Evolutionary conservation across 2,888 invertebrate species (phyloP).

Genomic region (Tenodera sinensis): DNA sequence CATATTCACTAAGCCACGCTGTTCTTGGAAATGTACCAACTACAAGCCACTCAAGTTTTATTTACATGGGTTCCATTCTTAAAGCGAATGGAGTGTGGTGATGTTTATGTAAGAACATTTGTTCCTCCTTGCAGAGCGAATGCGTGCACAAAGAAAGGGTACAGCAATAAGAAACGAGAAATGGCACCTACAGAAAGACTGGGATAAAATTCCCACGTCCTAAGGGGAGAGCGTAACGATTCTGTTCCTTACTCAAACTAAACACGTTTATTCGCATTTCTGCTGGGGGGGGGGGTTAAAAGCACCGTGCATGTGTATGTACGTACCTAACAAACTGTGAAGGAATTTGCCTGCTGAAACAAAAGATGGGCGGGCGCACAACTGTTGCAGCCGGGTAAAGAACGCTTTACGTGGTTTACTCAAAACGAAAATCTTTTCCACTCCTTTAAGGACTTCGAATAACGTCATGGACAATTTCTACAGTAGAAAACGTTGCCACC

Average conservation of each 20-base stretch:
- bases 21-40: not conserved
- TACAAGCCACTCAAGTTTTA: not conserved
- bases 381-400: not conserved
- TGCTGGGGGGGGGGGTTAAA: not conserved
- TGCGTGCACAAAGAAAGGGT: not conserved
- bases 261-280: not conserved
- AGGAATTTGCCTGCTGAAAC: not conserved
- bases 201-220: not conserved
- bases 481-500: not conserved
- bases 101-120: not conserved
- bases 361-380: not conserved
- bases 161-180: not conserved
- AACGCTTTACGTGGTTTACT: not conserved
- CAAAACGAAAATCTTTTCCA: not conserved
- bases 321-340: not conserved
- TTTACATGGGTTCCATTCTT: not conserved
- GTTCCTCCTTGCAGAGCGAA: not conserved
- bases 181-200: not conserved
- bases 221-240: not conserved
- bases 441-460: not conserved
- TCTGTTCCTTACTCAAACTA: not conserved
- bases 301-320: not conserved
- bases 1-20: not conserved
- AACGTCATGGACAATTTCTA: not conserved
- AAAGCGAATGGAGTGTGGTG: not conserved